These are phyloP conservation scores for Albula goreensis DNA, from an alignment of 2,113 vertebrate species.

Conservation along the genomic window DNA sequence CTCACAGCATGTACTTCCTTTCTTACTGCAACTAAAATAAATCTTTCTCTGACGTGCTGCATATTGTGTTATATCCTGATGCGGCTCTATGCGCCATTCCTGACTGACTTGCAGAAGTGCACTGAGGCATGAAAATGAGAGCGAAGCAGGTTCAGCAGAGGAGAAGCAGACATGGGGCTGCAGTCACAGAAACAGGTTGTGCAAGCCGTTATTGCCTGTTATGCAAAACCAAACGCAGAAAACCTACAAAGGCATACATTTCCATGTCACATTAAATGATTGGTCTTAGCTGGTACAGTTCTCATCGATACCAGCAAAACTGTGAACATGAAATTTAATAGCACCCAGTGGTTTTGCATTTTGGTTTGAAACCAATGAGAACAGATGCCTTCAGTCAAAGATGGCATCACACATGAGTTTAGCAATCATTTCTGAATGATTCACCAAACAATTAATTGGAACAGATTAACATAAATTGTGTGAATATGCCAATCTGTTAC, in stretches of 20 bases:
- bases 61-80: not conserved
- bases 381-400: not conserved
- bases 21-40: not conserved
- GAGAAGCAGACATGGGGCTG: no score
- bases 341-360: not conserved
- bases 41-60: not conserved
- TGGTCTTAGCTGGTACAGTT: not conserved
- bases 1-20: not conserved
- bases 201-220: no score
- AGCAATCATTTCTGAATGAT: not conserved
- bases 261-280: no score
- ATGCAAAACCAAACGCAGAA: no score
- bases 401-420: no score
- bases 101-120: not conserved
- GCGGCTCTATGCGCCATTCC: not conserved
- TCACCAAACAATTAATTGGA: not conserved
- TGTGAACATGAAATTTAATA: not conserved
- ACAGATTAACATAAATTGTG: not conserved
- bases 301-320: not conserved
- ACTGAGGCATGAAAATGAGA: no score
- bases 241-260: no score
- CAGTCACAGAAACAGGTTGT: no score
- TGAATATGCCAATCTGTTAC: no score
- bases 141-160: no score
- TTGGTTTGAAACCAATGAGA: not conserved